phyloP scores from a whole-genome alignment of 64 coral and sea anemone species.

The Pachyseris speciosa region DNA sequence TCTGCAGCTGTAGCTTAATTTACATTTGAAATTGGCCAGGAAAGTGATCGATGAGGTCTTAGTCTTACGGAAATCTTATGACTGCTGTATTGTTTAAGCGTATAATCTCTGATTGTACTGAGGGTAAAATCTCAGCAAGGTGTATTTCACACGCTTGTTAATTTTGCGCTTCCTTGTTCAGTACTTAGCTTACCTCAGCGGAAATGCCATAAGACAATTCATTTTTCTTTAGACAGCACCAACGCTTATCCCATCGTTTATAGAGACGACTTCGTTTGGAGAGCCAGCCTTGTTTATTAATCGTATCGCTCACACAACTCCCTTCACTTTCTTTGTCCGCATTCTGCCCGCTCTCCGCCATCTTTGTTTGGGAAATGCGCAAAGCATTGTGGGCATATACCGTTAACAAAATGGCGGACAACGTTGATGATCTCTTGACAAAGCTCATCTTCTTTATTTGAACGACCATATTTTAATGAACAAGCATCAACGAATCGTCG shows the following conservation, averaged over 20 bases:
- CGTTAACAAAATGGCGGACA: background rate
- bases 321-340: conserved; percentile 35
- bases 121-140: too few relatives aligned
- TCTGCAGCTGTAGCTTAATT: too few relatives aligned
- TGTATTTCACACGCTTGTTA: too few relatives aligned
- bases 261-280: conserved; percentile 87
- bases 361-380: conserved; percentile 60
- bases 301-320: conserved; percentile 57
- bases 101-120: too few relatives aligned
- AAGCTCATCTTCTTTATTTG: too few relatives aligned
- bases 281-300: conserved; percentile 79
- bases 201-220: conserved; percentile 82
- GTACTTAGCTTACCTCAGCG: conserved; percentile 62
- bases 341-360: conserved; percentile 67
- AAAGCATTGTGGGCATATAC: background rate
- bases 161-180: too few relatives aligned
- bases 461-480: background rate
- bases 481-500: background rate
- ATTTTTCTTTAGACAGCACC: conserved; percentile 91
- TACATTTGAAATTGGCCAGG: too few relatives aligned
- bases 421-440: too few relatives aligned
- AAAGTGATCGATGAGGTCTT: too few relatives aligned
- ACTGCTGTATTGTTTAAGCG: too few relatives aligned
- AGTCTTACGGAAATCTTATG: too few relatives aligned
- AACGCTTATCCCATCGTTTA: conserved; percentile 84